These are phyloP conservation scores for Melanotus villosus DNA, from an alignment of 2,888 invertebrate species.

Conservation along the genomic window DNA sequence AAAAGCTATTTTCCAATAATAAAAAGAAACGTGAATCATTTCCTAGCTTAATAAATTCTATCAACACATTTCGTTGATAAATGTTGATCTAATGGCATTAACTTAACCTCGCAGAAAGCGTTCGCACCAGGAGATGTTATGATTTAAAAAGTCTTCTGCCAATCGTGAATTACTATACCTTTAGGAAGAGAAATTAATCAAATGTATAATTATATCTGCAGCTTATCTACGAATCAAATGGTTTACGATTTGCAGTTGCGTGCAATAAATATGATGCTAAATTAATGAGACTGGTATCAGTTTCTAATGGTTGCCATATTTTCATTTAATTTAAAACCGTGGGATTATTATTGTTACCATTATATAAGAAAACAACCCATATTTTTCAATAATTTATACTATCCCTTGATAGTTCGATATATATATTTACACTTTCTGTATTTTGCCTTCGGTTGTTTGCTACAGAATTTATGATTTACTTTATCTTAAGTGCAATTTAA, in stretches of 20 bases:
- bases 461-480: too few relatives aligned
- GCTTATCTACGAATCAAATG: slow-evolving; percentile 23
- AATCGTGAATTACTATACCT: slow-evolving; percentile 10
- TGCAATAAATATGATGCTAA: slow-evolving; percentile 26
- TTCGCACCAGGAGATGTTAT: background rate
- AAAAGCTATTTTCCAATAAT: background rate
- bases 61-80: background rate
- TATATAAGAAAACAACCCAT: background rate
- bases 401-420: background rate
- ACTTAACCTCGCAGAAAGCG: background rate
- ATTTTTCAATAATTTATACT: background rate
- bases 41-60: background rate
- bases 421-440: too few relatives aligned
- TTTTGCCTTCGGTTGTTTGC: too few relatives aligned
- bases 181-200: slow-evolving; percentile 29
- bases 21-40: background rate
- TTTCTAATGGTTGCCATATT: slow-evolving; percentile 30
- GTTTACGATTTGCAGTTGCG: slow-evolving; percentile 32
- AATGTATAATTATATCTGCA: slow-evolving; percentile 23
- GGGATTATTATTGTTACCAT: slow-evolving; percentile 15
- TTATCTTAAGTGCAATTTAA: too few relatives aligned
- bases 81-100: background rate
- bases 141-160: background rate
- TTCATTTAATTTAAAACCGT: slow-evolving; percentile 14
- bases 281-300: slow-evolving; percentile 28